phyloP scores from a whole-genome alignment of 2,888 invertebrate species.

The Caenorhabditis afra region DNA sequence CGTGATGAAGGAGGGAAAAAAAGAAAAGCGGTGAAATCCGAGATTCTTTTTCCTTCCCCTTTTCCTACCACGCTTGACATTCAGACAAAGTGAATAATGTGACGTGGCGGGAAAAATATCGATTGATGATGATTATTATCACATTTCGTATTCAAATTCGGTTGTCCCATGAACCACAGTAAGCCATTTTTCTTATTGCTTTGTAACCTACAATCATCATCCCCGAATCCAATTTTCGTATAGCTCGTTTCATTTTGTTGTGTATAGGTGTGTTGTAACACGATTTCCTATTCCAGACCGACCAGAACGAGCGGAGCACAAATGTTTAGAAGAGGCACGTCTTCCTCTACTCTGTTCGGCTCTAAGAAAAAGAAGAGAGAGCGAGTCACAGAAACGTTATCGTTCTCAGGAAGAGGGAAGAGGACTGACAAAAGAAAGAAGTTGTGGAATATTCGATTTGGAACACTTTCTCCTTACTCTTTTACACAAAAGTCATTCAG shows the following conservation, averaged over 20 bases:
- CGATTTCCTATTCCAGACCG: no score
- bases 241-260: neutral
- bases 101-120: conserved; percentile 21
- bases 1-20: neutral
- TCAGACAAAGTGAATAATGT: conserved; percentile 21
- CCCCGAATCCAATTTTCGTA: neutral
- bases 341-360: no score
- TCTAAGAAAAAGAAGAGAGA: no score
- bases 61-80: conserved; percentile 24
- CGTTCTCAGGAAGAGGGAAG: no score
- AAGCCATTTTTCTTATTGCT: neutral
- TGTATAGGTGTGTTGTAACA: neutral
- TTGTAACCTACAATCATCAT: neutral
- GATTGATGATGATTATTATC: no score
- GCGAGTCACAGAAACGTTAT: no score
- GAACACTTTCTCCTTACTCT: conserved; percentile 19
- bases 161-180: no score
- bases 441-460: conserved; percentile 28
- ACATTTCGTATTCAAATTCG: no score
- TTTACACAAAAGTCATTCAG: conserved; percentile 14
- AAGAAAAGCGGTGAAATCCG: conserved; percentile 33
- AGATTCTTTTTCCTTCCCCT: conserved; percentile 28
- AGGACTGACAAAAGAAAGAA: conserved; percentile 19
- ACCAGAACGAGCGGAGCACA: neutral
- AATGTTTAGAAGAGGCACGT: no score